Evolutionary conservation across 2,888 invertebrate genomes (phyloP).

Genomic region (Lasioglossum villosulum): DNA sequence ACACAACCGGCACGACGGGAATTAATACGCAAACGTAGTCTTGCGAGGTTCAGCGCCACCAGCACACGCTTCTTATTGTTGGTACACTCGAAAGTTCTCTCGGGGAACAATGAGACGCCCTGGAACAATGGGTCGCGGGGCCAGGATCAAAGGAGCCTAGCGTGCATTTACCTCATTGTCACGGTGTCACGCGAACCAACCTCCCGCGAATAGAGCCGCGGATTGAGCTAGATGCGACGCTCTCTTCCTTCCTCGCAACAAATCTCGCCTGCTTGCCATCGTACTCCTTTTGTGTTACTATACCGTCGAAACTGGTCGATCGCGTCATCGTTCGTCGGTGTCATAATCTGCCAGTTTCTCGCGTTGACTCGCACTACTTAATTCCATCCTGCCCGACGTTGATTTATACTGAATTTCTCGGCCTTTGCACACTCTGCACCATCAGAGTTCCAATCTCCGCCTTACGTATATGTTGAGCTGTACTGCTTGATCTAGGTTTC

Average conservation of each 20-base stretch:
- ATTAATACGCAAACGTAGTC: slow-evolving; percentile 40
- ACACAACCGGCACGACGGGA: slow-evolving; percentile 1
- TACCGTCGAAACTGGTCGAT: neutral
- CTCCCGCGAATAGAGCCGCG: slow-evolving; percentile 45
- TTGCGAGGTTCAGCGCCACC: slow-evolving; percentile 19
- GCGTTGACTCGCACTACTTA: neutral
- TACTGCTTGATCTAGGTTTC: no score
- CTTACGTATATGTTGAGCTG: neutral
- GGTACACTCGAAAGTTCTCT: slow-evolving; percentile 59
- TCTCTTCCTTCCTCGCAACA: neutral
- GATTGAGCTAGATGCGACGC: slow-evolving; percentile 5
- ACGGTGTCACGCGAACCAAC: slow-evolving; percentile 57
- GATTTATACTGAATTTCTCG: neutral
- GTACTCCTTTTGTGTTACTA: neutral
- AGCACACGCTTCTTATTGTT: slow-evolving; percentile 60
- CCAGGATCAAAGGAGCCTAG: slow-evolving; percentile 53
- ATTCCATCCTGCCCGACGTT: neutral
- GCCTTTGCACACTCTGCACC: neutral
- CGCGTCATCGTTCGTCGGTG: neutral
- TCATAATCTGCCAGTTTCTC: neutral
- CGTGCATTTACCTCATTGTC: slow-evolving; percentile 61
- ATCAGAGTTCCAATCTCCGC: neutral
- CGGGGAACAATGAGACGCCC: slow-evolving; percentile 50
- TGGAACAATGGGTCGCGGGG: slow-evolving; percentile 42
- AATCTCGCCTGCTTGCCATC: neutral